A percentile compares a stretch with the other conserved stretches of the same genome.
Evolutionary conservation across 2,113 vertebrate species (phyloP).

Genomic region (Balaeniceps rex): DNA sequence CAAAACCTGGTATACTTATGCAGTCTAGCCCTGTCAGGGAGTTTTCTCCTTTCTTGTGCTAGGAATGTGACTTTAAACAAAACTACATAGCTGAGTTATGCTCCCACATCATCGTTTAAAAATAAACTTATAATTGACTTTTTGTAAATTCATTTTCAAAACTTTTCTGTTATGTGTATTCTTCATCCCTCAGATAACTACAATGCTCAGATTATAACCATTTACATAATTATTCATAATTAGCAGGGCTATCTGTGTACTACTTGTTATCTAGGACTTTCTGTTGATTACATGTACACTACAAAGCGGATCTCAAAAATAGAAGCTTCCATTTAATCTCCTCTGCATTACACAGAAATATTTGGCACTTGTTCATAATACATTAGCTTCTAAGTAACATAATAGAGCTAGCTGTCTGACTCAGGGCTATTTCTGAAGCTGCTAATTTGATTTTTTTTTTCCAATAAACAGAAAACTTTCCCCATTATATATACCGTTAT

Average conservation of each 20-base stretch:
- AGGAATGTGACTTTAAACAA: not conserved
- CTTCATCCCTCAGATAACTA: not conserved
- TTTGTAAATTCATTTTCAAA: not conserved
- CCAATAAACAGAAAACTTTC: conserved; percentile 54
- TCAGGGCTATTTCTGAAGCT: conserved; percentile 57
- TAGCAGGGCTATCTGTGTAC: conserved; percentile 37
- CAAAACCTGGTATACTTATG: not conserved
- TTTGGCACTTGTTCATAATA: conserved; percentile 67
- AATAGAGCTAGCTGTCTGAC: conserved; percentile 56
- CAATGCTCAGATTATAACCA: not conserved
- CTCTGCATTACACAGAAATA: conserved; percentile 44
- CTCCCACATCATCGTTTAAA: not conserved
- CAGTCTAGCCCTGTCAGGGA: not conserved
- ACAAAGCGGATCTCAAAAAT: conserved; percentile 45
- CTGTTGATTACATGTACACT: not conserved
- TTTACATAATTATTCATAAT: conserved; percentile 46
- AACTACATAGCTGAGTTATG: not conserved
- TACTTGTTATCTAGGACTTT: conserved; percentile 57
- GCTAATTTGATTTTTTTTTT: conserved; percentile 57
- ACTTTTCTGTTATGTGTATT: not conserved
- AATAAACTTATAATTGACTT: not conserved
- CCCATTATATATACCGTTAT: conserved; percentile 9
- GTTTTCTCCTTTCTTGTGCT: not conserved
- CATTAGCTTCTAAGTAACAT: conserved; percentile 64
- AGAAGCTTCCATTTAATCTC: conserved; percentile 62